Conservation (phyloP, 2,113 vertebrate genomes). For the Hypanus sabinus region DNA sequence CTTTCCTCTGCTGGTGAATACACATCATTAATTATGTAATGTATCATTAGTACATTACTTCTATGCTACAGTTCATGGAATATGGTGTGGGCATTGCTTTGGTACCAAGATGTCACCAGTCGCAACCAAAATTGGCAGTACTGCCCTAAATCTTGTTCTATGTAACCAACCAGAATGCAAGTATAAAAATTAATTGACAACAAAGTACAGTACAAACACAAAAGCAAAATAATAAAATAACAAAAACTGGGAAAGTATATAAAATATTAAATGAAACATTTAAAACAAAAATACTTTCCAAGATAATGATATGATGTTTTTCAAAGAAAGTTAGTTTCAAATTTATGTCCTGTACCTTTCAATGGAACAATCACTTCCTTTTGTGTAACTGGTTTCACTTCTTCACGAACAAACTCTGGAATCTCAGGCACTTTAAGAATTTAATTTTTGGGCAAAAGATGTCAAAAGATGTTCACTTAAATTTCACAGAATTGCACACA, state of each 20-base stretch:
- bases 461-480: not conserved
- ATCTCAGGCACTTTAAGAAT: slow-evolving; percentile 62
- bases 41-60: too few species aligned
- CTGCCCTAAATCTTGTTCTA: too few species aligned
- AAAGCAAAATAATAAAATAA: not conserved
- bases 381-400: slow-evolving; percentile 54
- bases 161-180: too few species aligned
- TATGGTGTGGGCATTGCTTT: too few species aligned
- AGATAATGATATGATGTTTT: not conserved
- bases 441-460: not conserved
- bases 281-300: slow-evolving; percentile 38
- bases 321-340: too few species aligned
- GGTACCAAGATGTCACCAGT: too few species aligned
- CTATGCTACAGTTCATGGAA: too few species aligned
- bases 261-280: not conserved
- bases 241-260: not conserved
- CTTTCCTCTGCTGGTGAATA: too few species aligned
- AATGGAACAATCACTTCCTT: slow-evolving; percentile 35
- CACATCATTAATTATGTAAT: too few species aligned
- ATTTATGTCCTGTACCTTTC: slow-evolving; percentile 60
- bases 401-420: slow-evolving; percentile 65
- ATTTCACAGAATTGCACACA: not conserved
- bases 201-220: not conserved
- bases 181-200: too few species aligned
- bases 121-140: too few species aligned